Base-by-base conservation (phyloP, 2,888 invertebrate species). In the Muschampia plurimacula region DNA sequence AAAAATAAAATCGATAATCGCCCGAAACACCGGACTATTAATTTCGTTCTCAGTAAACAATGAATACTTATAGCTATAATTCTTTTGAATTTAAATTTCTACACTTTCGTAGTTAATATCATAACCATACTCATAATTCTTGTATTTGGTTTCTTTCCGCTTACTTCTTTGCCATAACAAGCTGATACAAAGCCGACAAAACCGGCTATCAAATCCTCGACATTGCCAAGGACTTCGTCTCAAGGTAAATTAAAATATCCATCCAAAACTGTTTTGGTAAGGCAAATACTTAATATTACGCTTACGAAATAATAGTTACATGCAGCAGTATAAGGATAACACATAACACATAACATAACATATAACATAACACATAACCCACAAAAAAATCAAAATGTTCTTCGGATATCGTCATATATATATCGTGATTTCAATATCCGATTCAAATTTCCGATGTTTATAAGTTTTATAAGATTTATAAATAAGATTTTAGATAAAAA, bases 131-230 rank as follows among this genome's bases (percentile, higher is more conserved):
- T 83, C 84, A 84, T 85, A 85, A 92, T 91, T 91, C 89, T 92
- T 91, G 87, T 90, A 90, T 92, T 91, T 92, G 86, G 90, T 93
- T 93, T 92, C 93, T 93, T 93, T 92, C 93, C 92, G 93, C 94
- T 93, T 94, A 89, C 93, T 93, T 93, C 92, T 93, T 92, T 93
- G 92, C 92, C 90, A 92, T 90, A 91, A 92, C 91, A 95, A 98
- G 98, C 97, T 96, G 98, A 98, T 95, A 96, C 97, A 95, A 98
- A 98, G 96, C 98, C 98, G 90, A 96, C 98, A 91, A 98, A 98
- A 96, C 98, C 98, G 95, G 98, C 98, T 93, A 98, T 98, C 95
- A 98, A 98, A 96, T 98, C 98, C 90, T 98, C 98, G 85, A 98
- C 98, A 90, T 96, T 98, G 94, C 98, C 98, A 90, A 96, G 98